Base-by-base conservation (phyloP, 92 coral and sea anemone genomes). In the Montipora capitata region DNA sequence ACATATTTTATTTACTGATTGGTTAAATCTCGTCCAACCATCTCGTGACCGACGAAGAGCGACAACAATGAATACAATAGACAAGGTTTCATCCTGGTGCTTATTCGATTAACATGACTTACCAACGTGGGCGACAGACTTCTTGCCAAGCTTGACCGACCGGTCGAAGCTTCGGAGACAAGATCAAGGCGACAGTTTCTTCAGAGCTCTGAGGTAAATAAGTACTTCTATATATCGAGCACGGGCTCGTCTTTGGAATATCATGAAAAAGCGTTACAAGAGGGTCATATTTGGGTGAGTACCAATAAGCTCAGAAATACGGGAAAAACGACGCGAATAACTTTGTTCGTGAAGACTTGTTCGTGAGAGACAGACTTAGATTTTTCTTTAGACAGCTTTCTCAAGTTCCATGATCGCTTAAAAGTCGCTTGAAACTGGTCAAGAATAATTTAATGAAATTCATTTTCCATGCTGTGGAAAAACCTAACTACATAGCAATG, bases 41-140 rank as follows among this genome's bases (percentile, higher is more conserved):
- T 38, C 76, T 64, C 42, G 45, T 81, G 77, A 69, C 10, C 68
- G 40, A 81, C 39, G 40, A 52, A 14, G 18, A 38, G 10, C 41
- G 18, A 67, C 38, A 68, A 68, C 75, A 39, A 68, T 27, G 38
- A 5, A 40, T 9, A 10, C 54, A 68, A 54, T 52, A 68, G 54
- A 14, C 1, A 10, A 9, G 20, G 49, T 9, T 4, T 80, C 40
- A 18, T 18, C 44, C 40, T 66, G 38, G 76, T 51, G 84, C 43
- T 45, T 79, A 70, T 79, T 79, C 48, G 51, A 81, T 81, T 51
- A 68, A 10, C 74, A 43, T 42, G 17, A 80, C 8, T 68, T 63
- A 39, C 85, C 85, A 51, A 67, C 48, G 74, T 17, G 51, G 85
- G 9, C 80, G 27, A 3, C 18, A 54, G 18, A 2, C 43, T 3